phyloP scores from a whole-genome alignment of 2,888 invertebrate genomes.

The Diadegma fenestrale region DNA sequence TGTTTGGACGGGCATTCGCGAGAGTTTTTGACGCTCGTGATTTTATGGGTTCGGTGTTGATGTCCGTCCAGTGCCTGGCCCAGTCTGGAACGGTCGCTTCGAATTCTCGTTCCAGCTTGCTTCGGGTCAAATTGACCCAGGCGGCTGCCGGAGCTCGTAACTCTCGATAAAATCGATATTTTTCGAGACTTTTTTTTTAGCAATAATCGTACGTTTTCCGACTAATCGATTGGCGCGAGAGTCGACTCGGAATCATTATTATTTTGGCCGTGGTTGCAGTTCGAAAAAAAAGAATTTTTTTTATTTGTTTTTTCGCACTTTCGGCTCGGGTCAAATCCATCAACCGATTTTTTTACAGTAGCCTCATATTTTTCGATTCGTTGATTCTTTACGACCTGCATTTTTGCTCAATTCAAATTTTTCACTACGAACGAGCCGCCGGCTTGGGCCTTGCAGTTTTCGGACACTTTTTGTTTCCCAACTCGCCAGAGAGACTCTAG shows the following conservation, averaged over 20 bases:
- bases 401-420: neutral
- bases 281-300: neutral
- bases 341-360: neutral
- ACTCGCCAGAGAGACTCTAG: neutral
- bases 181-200: neutral
- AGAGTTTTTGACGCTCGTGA: neutral
- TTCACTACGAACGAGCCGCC: neutral
- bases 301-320: no score
- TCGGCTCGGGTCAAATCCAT: neutral
- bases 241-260: neutral
- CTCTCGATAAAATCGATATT: neutral
- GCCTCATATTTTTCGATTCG: neutral
- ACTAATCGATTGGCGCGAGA: neutral
- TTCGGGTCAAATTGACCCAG: neutral
- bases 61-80: neutral
- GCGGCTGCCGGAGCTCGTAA: neutral
- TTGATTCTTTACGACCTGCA: neutral
- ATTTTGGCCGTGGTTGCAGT: neutral
- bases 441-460: neutral
- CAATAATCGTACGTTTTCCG: neutral
- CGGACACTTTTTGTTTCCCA: neutral
- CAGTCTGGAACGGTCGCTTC: neutral
- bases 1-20: neutral
- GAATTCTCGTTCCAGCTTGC: neutral
- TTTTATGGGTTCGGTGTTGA: neutral